Percentiles rank a stretch among this genome's conserved stretches.
Evolutionary conservation across 92 coral and sea anemone species (phyloP).

Genomic region (Anthopleura xanthogrammica): DNA sequence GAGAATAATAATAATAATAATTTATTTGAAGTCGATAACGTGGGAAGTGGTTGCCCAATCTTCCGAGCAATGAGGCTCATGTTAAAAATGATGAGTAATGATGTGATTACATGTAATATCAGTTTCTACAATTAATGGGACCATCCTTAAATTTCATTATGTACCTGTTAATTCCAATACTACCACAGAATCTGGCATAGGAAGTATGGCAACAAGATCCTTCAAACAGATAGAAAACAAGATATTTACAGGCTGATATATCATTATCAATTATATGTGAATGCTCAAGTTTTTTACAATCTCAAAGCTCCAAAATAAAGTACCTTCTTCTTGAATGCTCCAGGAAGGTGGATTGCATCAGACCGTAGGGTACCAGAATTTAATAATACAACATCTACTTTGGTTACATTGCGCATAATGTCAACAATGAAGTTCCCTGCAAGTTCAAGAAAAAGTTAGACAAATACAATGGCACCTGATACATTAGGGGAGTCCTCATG

Average conservation of each 20-base stretch:
- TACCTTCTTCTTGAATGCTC: slow-evolving; percentile 92
- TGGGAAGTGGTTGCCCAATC: too few species aligned
- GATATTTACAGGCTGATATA: background rate
- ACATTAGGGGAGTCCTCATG: too few species aligned
- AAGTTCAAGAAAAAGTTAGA: background rate
- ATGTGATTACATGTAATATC: too few species aligned
- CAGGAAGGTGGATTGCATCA: slow-evolving; percentile 83
- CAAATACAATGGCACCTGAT: background rate
- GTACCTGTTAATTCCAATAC: slow-evolving; percentile 77
- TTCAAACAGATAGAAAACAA: slow-evolving; percentile 21
- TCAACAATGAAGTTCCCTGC: slow-evolving; percentile 90
- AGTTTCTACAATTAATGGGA: too few species aligned
- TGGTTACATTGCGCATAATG: slow-evolving; percentile 84
- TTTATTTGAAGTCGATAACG: too few species aligned
- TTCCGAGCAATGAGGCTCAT: too few species aligned
- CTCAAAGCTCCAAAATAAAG: slow-evolving; percentile 28
- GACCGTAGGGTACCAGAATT: slow-evolving; percentile 97
- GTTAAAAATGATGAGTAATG: too few species aligned
- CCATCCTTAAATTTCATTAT: too few species aligned
- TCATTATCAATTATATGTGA: too few species aligned
- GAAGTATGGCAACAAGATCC: slow-evolving; percentile 87
- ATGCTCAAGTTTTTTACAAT: too few species aligned
- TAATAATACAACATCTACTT: slow-evolving; percentile 82
- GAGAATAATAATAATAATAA: too few species aligned
- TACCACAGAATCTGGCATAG: slow-evolving; percentile 94